These are phyloP conservation scores for Phorcus lineatus DNA, from an alignment of 2,888 invertebrate species.

Conservation along the genomic window DNA sequence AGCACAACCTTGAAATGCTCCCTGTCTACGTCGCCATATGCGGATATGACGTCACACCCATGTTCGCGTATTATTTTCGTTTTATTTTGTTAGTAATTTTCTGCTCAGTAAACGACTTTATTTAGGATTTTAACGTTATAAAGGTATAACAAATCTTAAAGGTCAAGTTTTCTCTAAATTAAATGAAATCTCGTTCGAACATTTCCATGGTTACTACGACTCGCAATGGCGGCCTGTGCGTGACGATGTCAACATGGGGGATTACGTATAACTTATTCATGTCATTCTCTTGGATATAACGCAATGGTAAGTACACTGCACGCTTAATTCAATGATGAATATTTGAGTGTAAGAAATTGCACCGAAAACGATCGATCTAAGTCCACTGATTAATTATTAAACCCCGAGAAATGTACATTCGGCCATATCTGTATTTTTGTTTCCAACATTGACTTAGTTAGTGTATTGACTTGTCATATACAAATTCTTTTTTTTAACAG, in stretches of 20 bases:
- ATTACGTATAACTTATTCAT: conserved; percentile 1
- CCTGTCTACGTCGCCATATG: conserved; percentile 23
- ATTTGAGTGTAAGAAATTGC: too few species aligned
- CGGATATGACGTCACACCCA: conserved; percentile 24
- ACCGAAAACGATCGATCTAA: too few species aligned
- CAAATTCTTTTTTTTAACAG: too few species aligned
- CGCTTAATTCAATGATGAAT: too few species aligned
- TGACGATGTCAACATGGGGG: conserved; percentile 2
- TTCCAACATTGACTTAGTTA: too few species aligned
- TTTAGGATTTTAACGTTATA: background rate
- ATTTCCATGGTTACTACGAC: conserved; percentile 12
- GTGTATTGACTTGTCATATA: too few species aligned
- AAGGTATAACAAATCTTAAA: too few species aligned
- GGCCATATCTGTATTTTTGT: background rate
- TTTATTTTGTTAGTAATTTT: background rate
- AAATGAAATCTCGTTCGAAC: background rate
- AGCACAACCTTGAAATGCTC: conserved; percentile 31
- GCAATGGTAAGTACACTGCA: background rate
- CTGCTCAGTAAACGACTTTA: background rate
- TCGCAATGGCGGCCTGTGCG: conserved; percentile 18
- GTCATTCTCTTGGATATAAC: background rate
- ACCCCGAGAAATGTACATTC: too few species aligned
- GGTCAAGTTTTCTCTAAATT: background rate
- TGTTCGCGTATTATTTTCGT: too few species aligned
- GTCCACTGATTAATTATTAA: too few species aligned